Base-by-base conservation (phyloP, 2,888 invertebrate species). In the Cacoxenus indagator region DNA sequence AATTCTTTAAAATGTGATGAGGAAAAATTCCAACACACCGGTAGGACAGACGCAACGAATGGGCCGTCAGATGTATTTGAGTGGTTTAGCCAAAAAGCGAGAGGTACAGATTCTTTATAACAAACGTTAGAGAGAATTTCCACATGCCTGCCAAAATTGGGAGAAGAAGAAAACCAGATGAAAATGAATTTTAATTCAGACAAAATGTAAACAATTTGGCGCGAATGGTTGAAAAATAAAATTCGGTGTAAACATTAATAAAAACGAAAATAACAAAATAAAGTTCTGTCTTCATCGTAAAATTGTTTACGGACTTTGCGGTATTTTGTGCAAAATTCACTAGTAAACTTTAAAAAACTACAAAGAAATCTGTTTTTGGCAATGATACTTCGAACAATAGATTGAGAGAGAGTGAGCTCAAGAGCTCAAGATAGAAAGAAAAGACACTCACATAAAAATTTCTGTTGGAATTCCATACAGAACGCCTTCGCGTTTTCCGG, bases 161-260 rank as follows among this genome's bases (percentile, higher is more conserved):
- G 31, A 2, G 27, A 27, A 27, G 14, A 11, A 24, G n/a, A n/a
- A n/a, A n/a, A n/a, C 22, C 27, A 43, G 24, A 22, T 37, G 37
- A 65, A 65, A 54, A 48, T 48, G 3, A 51, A 51, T 51, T 37
- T 27, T 48, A 46, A 64, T 4, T 22, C 48, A 29, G 27, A 46
- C 48, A 48, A 48, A 64, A 64, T 11, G 27, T 19, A 51, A 62
- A 62, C 26, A 62, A 45, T 5, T n/a, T 24, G 1, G 17, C 14
- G 22, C 17, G 17, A 17, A 59, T 24, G 72, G 78, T 66, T 78
- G 71, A 78, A 77, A 83, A 77, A 81, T 81, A 80, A 77, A 76
- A 65, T 71, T 51, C 37, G 76, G 76, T 72, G 81, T 80, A 80
- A 81, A 80, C 83, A 80, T 76, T 81, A 70, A 81, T 81, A 82